Evolutionary conservation across 2,888 invertebrate genomes (phyloP), one percentile per base, ranked within the genome.

Genomic region (Temnothorax unifasciatus): DNA sequence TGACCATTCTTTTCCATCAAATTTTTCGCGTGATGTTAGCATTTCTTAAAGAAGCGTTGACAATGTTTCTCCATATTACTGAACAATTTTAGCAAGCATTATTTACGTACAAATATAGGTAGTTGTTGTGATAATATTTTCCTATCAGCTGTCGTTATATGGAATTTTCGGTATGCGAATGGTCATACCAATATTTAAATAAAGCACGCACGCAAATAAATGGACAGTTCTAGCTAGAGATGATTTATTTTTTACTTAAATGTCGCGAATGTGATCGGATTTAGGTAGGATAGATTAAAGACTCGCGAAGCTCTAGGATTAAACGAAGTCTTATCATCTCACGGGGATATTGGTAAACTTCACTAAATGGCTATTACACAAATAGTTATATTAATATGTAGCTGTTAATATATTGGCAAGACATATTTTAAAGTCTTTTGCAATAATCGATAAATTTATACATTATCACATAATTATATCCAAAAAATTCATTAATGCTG

Each of bases 261-360:
- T 75, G 59, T 87, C 82, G 77, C 71, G 61, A 38, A 81, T 69
- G 86, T 76, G 83, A 84, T 85, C 69, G 73, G 64, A 85, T 69
- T 77, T 85, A 88, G 59, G 50, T 84, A 82, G 84, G 21, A 69
- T 87, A 91, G 85, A 71, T 74, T 87, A 83, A 82, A 69, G 6
- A 50, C 73, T 47, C 59, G 57, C 18, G n/a, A 59, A 59, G 25
- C 11, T 61, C 25, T 76, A 76, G 47, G n/a, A 71, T 75, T 34
- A 84, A 84, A 74, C 11, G 4, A 59, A 54, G 15, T 71, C 44
- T 82, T 87, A 68, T 85, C 63, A 85, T 34, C 29, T 85, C 76
- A 90, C 87, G 91, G 90, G 87, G 95, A 95, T 95, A 94, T 95
- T 95, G 95, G 95, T 95, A 95, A 95, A 95, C 95, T 95, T 95